Evolutionary conservation across 2,888 invertebrate genomes (phyloP).

Genomic region (Drosophila phalerata): DNA sequence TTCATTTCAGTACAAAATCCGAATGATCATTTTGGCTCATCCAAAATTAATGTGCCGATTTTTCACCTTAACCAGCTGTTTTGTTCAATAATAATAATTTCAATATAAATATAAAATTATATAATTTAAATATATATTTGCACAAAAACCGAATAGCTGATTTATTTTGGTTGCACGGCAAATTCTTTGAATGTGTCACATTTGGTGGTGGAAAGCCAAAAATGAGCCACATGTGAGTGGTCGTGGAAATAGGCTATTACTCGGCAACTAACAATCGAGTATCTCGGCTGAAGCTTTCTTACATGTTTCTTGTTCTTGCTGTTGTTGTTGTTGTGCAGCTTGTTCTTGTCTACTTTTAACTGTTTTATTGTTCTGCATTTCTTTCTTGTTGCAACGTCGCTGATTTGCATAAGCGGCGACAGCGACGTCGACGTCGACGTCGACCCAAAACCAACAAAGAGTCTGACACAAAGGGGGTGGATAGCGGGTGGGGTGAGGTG

Average conservation of each 20-base stretch:
- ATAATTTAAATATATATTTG: too few relatives aligned
- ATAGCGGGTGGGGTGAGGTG: neutral
- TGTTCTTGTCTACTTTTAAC: slow-evolving; percentile 81
- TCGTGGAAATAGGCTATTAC: neutral
- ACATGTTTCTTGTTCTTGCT: neutral
- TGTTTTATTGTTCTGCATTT: slow-evolving; percentile 77
- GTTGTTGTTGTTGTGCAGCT: slow-evolving; percentile 58
- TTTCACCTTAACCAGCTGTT: too few relatives aligned
- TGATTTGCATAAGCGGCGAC: slow-evolving; percentile 83
- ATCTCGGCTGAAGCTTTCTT: neutral
- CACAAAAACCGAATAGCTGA: too few relatives aligned
- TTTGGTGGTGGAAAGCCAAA: too few relatives aligned
- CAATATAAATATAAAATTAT: too few relatives aligned
- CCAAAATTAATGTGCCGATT: too few relatives aligned
- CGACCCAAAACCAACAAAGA: slow-evolving; percentile 77
- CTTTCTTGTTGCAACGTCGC: slow-evolving; percentile 54
- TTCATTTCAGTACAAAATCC: too few relatives aligned
- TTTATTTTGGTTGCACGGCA: too few relatives aligned
- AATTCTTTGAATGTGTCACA: too few relatives aligned
- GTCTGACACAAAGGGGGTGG: slow-evolving; percentile 17
- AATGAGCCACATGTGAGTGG: too few relatives aligned
- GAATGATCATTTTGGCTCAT: too few relatives aligned
- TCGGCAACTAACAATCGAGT: neutral
- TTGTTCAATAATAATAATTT: too few relatives aligned
- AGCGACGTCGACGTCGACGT: slow-evolving; percentile 23